Base-by-base conservation (phyloP, 2,113 vertebrate species). In the Smithornis capensis region DNA sequence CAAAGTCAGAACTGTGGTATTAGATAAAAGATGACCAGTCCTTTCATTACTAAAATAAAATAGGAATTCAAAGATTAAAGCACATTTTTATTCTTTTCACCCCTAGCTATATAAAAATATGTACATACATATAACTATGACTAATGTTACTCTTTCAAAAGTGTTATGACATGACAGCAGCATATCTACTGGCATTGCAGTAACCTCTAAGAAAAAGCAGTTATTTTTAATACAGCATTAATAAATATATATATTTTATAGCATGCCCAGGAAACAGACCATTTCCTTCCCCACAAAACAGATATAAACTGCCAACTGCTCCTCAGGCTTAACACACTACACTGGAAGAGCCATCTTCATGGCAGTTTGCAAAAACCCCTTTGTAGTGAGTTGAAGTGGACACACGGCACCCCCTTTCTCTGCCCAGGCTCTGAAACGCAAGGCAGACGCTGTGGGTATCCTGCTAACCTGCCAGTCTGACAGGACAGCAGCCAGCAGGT, bases 21-120 rank as follows among this genome's bases (percentile, higher is more conserved):
- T 77, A 77, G 81, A 83, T 83, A 89, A 92, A 92, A 94, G 82
- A 95, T 65, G 50, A 90, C 49, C 74, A 69, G 64, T 74, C 74
- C 53, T 84, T 94, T 83, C 40, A 78, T 63, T 90, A 92, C 44
- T 35, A 71, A 94, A 95, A 74, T 87, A 90, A 95, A 90, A 88
- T 25, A 88, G 74, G 82, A 80, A 74, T 44, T 55, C 59, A 47
- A 69, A 83, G 52, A 88, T 83, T 91, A 92, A 85, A 69, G 83
- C 25, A 60, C 5, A 77, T 70, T 94, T 92, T 83, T 90, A 62
- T 64, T 85, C 63, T 10, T 87, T 73, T 69, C 74, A 33, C 42
- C 52, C 56, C 74, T 56, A 77, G 38, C 59, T 56, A 64, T 52
- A 86, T 4, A 82, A 87, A 75, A 75, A 40, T 50, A 64, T 11